Evolutionary conservation across 2,113 vertebrate genomes (phyloP), one percentile per base, ranked within the genome.

Genomic region (Opisthocomus hoazin): DNA sequence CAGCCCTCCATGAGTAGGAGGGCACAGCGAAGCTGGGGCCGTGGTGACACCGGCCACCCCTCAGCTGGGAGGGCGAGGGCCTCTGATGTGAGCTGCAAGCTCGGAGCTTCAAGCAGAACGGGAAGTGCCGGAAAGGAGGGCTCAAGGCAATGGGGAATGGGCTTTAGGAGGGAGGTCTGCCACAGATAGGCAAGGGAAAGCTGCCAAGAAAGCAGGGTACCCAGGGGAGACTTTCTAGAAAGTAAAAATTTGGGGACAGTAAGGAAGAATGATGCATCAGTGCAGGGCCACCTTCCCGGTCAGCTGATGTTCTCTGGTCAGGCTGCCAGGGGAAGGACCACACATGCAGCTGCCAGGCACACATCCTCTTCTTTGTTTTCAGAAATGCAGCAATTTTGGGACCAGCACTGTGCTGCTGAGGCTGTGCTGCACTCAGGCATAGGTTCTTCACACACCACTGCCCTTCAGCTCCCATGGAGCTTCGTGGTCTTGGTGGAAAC

Each of bases 321-420:
- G 53, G 57, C 26, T 87, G 11, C 41, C 19, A n/a, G 84, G 46
- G 70, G 32, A 75, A 87, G n/a, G 15, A 50, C 10, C 4, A 15
- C 0, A 0, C 0, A 0, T 39, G 7, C 39, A 37, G 11, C 64
- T 84, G 46, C 30, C 32, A 82, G 82, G 27, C 34, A 51, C 26
- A 58, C 41, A 43, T 75, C 32, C 46, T 75, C 80, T 77, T 89
- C 84, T 74, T 76, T 73, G 5, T 15, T 78, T 89, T 58, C 8
- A 84, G 64, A 78, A 89, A 45, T 19, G 26, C 3, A 9, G n/a
- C 29, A 9, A 27, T 68, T 60, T 71, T 2, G 14, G 13, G 8
- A 46, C 11, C 18, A 70, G 20, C 1, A 2, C 14, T 14, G 16
- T 32, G 46, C 22, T 74, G 34, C 34, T 63, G 10, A 29, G 26